Evolutionary conservation across 2,797 vertebrate species (phyloP).

Genomic region (Periophthalmus magnuspinnatus): DNA sequence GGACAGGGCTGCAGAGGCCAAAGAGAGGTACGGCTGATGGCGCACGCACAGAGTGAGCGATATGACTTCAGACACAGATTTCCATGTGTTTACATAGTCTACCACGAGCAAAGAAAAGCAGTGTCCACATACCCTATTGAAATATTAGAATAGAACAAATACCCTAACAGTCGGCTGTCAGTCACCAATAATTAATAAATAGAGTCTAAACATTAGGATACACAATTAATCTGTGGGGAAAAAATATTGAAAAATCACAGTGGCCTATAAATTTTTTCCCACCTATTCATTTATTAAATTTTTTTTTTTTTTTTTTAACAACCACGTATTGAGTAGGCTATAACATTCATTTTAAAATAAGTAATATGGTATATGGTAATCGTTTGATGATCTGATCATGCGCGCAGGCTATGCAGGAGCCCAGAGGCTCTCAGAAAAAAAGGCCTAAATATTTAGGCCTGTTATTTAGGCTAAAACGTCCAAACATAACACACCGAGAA

Average conservation of each 20-base stretch:
- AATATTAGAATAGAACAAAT: not conserved
- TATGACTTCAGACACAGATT: not conserved
- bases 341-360: not conserved
- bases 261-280: too few species aligned
- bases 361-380: not conserved
- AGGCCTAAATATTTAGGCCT: not conserved
- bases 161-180: not conserved
- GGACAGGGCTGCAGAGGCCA: conserved; percentile 90
- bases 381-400: not conserved
- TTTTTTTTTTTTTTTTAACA: too few species aligned
- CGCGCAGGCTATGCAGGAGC: not conserved
- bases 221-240: not conserved
- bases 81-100: conserved; percentile 7
- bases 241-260: not conserved
- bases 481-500: not conserved
- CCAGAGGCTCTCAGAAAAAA: too few species aligned
- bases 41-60: not conserved
- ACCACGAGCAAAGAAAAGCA: not conserved
- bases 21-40: conserved; percentile 77
- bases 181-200: not conserved
- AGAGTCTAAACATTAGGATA: not conserved
- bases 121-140: not conserved
- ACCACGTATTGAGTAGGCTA: too few species aligned
- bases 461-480: not conserved
- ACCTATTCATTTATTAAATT: too few species aligned